Evolutionary conservation across 1,140 invertebrate genomes (phyloP).

Genomic region (Drosophila lacteicornis): DNA sequence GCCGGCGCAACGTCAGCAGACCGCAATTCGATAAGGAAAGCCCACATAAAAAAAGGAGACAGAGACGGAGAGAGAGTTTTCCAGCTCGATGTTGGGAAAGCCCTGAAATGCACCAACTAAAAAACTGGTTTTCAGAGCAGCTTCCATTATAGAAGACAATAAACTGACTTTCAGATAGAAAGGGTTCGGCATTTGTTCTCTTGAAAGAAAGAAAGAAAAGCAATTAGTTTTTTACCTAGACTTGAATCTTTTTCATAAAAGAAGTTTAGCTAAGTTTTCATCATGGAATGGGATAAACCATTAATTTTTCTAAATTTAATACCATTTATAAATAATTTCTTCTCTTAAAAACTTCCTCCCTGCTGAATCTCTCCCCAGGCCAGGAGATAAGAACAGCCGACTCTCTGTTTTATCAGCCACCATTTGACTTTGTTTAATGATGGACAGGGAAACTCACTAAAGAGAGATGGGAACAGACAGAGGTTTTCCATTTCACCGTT

Average conservation of each 20-base stretch:
- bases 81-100: constrained; percentile 14
- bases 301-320: neutral
- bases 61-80: constrained; percentile 16
- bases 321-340: neutral
- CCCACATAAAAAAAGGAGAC: constrained; percentile 3
- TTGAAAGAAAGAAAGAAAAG: constrained; percentile 2
- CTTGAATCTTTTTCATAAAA: neutral
- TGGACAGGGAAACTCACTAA: neutral
- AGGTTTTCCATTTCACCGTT: constrained; percentile 17
- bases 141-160: constrained; percentile 1
- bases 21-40: constrained; percentile 42
- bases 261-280: too few relatives aligned
- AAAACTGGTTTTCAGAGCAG: constrained; percentile 1
- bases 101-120: constrained; percentile 14
- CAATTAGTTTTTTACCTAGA: neutral
- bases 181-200: constrained; percentile 1
- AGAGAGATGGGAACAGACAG: constrained; percentile 5
- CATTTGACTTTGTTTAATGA: constrained; percentile 26
- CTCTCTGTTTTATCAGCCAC: constrained; percentile 8
- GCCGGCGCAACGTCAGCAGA: constrained; percentile 50
- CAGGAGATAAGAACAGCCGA: neutral
- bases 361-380: neutral
- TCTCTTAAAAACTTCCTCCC: too few relatives aligned
- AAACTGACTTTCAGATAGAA: neutral
- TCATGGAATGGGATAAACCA: too few relatives aligned